Base-by-base conservation (phyloP, 2,797 vertebrate species). In the Helostoma temminkii region DNA sequence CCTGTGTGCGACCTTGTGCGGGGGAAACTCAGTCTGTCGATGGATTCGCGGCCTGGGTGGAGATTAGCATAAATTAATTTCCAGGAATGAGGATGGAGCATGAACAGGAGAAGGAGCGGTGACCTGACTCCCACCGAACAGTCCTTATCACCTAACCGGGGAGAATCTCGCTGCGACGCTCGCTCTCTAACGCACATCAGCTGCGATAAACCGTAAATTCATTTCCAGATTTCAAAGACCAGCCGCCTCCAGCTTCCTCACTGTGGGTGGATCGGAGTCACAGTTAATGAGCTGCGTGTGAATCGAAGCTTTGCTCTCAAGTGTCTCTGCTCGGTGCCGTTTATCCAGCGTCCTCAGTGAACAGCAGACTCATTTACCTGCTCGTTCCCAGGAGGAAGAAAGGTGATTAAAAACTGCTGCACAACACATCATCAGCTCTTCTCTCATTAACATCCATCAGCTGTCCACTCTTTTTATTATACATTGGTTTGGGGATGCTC, bases 21-120 rank as follows among this genome's bases (percentile, higher is more conserved):
- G 15, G 19, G 45, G 47, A 63, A 56, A 32, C 34, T 6, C 45
- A 9, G 41, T 72, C 55, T 65, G 63, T 52, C 18, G 49, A 21
- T 43, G 58, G 57, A 54, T 71, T 59, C 10, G 34, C 34, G 15
- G 53, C 62, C 71, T 50, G 36, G 50, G 60, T 49, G 26, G 48
- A 80, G 76, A 84, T 90, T 85, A 84, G 78, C 84, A 84, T 85
- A 85, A 84, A 88, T 83, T 69, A 83, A 82, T 71, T 74, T 70
- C 7, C 34, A 52, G 68, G 64, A 82, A 80, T 73, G 70, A 68
- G 72, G 76, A 84, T 47, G 77, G 56, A 67, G 72, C 47, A 49
- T 42, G 67, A 65, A 71, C 71, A 69, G n/a, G 39, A 74, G 64
- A 45, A 37, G 60, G 54, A 79, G 66, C 81, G 28, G 8, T 71